Evolutionary conservation across 2,888 invertebrate genomes (phyloP).

Genomic region (Caenorhabditis sp.): DNA sequence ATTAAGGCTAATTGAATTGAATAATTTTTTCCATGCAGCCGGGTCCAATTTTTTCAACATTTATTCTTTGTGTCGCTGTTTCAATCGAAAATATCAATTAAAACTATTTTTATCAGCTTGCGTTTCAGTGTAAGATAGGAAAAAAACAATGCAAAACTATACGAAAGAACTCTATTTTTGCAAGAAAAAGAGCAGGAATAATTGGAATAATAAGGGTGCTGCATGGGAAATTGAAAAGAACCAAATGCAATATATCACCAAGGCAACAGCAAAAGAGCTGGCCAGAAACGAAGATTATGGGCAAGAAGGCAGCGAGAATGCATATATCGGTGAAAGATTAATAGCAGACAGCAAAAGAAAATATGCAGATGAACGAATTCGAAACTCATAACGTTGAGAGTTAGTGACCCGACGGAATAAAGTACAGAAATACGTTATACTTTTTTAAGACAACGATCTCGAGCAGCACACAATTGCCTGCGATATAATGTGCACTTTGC

Average conservation of each 20-base stretch:
- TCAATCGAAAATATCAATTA: too few species aligned
- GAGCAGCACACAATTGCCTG: conserved; percentile 8
- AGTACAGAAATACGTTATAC: not conserved
- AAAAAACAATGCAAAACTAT: not conserved
- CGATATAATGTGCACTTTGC: conserved; percentile 7
- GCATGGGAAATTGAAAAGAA: not conserved
- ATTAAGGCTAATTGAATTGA: conserved; percentile 42
- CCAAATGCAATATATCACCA: not conserved
- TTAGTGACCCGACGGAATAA: too few species aligned
- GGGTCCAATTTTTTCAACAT: too few species aligned
- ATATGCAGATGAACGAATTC: conserved; percentile 2
- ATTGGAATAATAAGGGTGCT: not conserved
- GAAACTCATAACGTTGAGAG: not conserved
- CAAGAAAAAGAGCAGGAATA: not conserved
- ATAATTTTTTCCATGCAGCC: not conserved
- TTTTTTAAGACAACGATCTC: conserved; percentile 1
- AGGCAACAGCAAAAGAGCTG: not conserved
- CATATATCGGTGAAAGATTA: conserved; percentile 25
- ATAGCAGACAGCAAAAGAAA: conserved; percentile 8
- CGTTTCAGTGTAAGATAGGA: not conserved
- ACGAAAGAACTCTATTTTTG: too few species aligned
- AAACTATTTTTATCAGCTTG: not conserved
- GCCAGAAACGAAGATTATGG: not conserved
- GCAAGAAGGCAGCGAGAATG: conserved; percentile 21
- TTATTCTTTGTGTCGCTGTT: too few species aligned